A percentile compares a stretch with the other conserved stretches of the same genome.
phyloP scores from a whole-genome alignment of 2,888 invertebrate species.

The Phalangium opilio region DNA sequence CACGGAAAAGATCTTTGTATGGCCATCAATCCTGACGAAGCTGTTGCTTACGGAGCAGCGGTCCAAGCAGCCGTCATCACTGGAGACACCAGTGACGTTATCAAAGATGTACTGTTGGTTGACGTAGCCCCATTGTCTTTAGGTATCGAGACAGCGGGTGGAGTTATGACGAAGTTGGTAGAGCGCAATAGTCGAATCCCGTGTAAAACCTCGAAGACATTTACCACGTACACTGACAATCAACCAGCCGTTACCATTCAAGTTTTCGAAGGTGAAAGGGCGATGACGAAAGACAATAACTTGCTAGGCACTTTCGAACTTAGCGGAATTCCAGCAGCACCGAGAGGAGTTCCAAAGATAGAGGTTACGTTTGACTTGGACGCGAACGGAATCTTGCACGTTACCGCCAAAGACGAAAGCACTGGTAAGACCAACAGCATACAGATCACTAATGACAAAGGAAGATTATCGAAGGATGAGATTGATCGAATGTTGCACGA shows the following conservation, averaged over 20 bases:
- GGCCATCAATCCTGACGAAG: constrained; percentile 64
- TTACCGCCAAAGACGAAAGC: constrained; percentile 45
- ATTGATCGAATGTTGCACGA: constrained; percentile 70
- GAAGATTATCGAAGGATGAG: constrained; percentile 63
- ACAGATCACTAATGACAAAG: constrained; percentile 73
- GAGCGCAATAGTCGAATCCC: constrained; percentile 66
- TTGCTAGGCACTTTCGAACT: constrained; percentile 36
- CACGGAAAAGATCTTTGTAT: constrained; percentile 52
- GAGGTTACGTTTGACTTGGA: constrained; percentile 67
- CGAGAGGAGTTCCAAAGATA: constrained; percentile 60
- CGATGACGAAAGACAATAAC: constrained; percentile 83
- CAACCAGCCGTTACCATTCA: constrained; percentile 78
- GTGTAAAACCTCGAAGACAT: constrained; percentile 54
- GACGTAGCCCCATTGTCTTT: constrained; percentile 51
- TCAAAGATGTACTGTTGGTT: constrained; percentile 65
- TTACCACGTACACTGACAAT: constrained; percentile 83
- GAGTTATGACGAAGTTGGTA: constrained; percentile 69
- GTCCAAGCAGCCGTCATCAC: constrained; percentile 53
- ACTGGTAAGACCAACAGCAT: constrained; percentile 65
- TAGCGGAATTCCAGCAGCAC: constrained; percentile 66
- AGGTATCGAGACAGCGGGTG: constrained; percentile 42
- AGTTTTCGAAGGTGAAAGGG: constrained; percentile 59
- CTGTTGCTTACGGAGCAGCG: constrained; percentile 62
- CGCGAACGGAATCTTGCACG: constrained; percentile 60
- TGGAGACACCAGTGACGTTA: constrained; percentile 35